Conservation (phyloP, 2,797 vertebrate genomes). For the Schizopygopsis pylzovi region DNA sequence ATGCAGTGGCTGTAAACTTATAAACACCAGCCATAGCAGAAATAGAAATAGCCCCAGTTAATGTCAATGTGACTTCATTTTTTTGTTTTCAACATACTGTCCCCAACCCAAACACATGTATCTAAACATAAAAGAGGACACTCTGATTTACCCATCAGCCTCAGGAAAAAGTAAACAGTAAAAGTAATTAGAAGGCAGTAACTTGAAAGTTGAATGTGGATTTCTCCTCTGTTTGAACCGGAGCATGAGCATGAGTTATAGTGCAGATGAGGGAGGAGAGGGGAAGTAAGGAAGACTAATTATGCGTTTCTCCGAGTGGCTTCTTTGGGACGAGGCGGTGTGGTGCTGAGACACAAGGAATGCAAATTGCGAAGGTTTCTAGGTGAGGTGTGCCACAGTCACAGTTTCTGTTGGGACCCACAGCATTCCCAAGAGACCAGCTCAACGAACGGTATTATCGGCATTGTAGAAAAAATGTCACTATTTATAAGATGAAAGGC, state of each 20-base stretch:
- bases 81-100: constrained; percentile 61
- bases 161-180: constrained; percentile 69
- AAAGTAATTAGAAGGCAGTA: constrained; percentile 71
- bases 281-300: constrained; percentile 64
- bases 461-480: constrained; percentile 72
- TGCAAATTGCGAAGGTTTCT: constrained; percentile 76
- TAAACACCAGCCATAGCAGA: constrained; percentile 10
- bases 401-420: constrained; percentile 72
- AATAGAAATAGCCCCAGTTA: constrained; percentile 11
- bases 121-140: constrained; percentile 65
- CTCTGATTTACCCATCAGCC: constrained; percentile 65
- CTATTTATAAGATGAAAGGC: constrained; percentile 84
- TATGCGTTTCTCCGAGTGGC: constrained; percentile 71
- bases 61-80: constrained; percentile 62
- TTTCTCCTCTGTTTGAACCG: constrained; percentile 74
- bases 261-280: constrained; percentile 62
- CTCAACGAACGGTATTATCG: constrained; percentile 75
- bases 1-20: not conserved
- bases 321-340: constrained; percentile 67
- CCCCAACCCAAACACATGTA: constrained; percentile 65
- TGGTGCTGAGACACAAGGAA: constrained; percentile 71
- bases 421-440: constrained; percentile 69
- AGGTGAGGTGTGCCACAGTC: constrained; percentile 71
- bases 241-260: constrained; percentile 71
- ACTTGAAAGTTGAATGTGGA: constrained; percentile 70